phyloP scores from a whole-genome alignment of 2,113 vertebrate genomes.

The Lonchura striata region DNA sequence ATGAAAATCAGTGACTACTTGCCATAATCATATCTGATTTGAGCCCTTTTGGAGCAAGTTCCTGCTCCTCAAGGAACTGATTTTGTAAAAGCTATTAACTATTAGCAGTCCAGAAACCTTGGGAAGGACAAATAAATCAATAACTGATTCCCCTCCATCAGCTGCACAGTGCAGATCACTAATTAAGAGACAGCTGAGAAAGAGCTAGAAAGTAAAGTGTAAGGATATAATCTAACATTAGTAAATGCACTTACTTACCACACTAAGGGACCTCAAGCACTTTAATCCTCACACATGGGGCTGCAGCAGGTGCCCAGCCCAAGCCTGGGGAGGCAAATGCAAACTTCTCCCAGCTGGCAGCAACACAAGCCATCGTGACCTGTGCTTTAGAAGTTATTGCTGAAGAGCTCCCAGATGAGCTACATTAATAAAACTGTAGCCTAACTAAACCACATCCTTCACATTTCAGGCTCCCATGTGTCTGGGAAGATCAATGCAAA shows the following conservation, averaged over 20 bases:
- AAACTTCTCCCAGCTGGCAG: background rate
- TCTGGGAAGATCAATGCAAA: conserved; percentile 39
- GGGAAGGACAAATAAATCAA: background rate
- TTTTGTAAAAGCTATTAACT: background rate
- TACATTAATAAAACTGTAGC: conserved; percentile 28
- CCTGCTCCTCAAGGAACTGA: background rate
- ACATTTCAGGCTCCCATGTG: background rate
- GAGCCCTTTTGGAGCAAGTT: background rate
- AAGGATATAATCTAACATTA: background rate
- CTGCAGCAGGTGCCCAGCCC: background rate
- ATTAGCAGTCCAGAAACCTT: background rate
- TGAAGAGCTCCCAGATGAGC: conserved; percentile 18
- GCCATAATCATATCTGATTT: background rate
- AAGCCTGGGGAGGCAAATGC: background rate
- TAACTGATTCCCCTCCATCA: background rate
- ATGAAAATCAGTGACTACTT: background rate
- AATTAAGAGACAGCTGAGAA: background rate
- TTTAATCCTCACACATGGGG: background rate
- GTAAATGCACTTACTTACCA: too few relatives aligned
- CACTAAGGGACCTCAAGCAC: background rate
- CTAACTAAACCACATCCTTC: conserved; percentile 45
- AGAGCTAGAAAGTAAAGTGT: background rate
- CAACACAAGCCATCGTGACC: background rate
- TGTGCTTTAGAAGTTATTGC: background rate
- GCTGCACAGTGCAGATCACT: background rate